Evolutionary conservation across 2,888 invertebrate species (phyloP).

Genomic region (Physocephala rufipes): DNA sequence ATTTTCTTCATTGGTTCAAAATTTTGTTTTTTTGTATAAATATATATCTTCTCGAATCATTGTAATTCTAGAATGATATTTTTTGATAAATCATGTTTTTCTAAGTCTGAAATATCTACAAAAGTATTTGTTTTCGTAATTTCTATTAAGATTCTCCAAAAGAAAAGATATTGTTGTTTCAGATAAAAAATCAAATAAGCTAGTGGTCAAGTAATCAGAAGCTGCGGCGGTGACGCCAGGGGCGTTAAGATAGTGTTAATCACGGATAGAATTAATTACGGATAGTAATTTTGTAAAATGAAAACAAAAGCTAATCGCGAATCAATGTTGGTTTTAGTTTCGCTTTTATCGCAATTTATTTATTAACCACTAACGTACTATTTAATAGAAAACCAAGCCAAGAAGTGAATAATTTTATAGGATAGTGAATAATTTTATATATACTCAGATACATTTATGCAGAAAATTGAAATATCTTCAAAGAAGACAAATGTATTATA

Average conservation of each 20-base stretch:
- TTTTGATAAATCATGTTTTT: too few relatives aligned
- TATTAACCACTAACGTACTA: not conserved
- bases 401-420: too few relatives aligned
- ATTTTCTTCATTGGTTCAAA: too few relatives aligned
- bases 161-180: too few relatives aligned
- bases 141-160: too few relatives aligned
- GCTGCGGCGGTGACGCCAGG: not conserved
- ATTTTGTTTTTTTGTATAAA: not conserved
- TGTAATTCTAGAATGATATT: too few relatives aligned
- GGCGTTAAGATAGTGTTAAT: not conserved
- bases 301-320: slow-evolving; percentile 28
- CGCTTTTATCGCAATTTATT: slow-evolving; percentile 12
- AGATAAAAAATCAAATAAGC: not conserved
- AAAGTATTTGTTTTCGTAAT: too few relatives aligned
- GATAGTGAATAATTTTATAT: too few relatives aligned
- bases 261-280: not conserved
- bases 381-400: not conserved
- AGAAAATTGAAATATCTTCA: too few relatives aligned
- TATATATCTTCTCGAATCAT: not conserved
- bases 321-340: slow-evolving; percentile 19
- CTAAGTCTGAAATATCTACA: too few relatives aligned
- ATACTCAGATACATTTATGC: too few relatives aligned
- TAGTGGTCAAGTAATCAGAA: not conserved
- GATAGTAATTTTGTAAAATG: not conserved
- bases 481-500: too few relatives aligned